Percentiles rank a stretch among this genome's conserved stretches.
Evolutionary conservation across 2,797 vertebrate species (phyloP).

Genomic region (Trematomus bernacchii): DNA sequence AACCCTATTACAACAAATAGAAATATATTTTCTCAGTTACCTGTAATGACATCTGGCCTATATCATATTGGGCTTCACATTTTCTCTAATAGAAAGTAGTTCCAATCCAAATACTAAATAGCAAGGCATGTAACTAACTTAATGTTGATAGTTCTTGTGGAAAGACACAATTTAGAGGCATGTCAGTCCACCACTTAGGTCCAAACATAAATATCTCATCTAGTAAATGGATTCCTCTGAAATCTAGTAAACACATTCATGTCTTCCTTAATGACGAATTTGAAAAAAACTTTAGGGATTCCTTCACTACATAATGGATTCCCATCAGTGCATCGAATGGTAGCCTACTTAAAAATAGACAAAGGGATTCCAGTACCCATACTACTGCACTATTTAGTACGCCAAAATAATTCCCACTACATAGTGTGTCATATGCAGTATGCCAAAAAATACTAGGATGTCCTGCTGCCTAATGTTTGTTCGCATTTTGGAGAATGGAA

Average conservation of each 20-base stretch:
- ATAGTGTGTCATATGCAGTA: too few relatives aligned
- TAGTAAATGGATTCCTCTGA: not conserved
- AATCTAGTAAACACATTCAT: not conserved
- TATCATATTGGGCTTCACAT: not conserved
- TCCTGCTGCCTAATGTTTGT: too few relatives aligned
- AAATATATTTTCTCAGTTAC: not conserved
- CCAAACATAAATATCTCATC: not conserved
- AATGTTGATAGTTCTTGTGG: not conserved
- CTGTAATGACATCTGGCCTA: not conserved
- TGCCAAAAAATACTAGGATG: too few relatives aligned
- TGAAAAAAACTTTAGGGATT: too few relatives aligned
- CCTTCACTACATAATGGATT: not conserved
- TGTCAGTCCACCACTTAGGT: not conserved
- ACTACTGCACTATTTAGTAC: too few relatives aligned
- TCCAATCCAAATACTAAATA: not conserved
- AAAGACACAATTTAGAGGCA: conserved; percentile 1
- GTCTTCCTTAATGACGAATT: too few relatives aligned
- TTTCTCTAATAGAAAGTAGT: not conserved
- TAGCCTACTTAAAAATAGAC: not conserved
- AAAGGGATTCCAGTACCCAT: too few relatives aligned
- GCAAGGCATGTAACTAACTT: not conserved
- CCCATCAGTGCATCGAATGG: not conserved
- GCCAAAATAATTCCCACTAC: too few relatives aligned
- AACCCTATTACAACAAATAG: not conserved
- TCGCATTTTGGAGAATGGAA: too few relatives aligned